Conservation (phyloP, 2,113 vertebrate species). For the Callocephalon fimbriatum region DNA sequence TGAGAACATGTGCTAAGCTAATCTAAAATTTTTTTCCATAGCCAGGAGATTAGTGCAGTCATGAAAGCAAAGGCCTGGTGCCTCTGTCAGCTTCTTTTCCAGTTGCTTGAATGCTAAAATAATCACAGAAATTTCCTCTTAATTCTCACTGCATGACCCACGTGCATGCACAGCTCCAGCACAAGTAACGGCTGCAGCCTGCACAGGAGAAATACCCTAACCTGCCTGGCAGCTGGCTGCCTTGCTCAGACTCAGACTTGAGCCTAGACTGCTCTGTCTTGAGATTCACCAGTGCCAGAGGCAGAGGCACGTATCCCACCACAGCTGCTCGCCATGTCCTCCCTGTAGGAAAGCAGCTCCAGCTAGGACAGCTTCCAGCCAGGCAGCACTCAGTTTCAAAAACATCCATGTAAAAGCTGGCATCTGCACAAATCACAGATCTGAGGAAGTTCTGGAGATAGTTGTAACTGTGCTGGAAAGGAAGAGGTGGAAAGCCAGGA, state of each 20-base stretch:
- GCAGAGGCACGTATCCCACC: background rate
- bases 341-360: background rate
- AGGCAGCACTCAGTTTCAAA: rapidly evolving
- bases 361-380: background rate
- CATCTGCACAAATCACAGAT: background rate
- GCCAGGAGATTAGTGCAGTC: background rate
- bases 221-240: background rate
- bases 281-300: background rate
- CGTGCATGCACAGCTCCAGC: background rate
- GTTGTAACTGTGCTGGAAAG: background rate
- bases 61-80: background rate
- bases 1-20: conserved; percentile 1
- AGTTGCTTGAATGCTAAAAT: background rate
- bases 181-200: background rate
- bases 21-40: conserved; percentile 3
- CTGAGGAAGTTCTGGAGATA: conserved; percentile 42
- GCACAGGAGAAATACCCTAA: background rate
- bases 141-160: background rate
- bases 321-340: rapidly evolving
- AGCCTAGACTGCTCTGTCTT: background rate
- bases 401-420: background rate
- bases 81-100: conserved; percentile 5
- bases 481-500: background rate
- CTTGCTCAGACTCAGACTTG: background rate
- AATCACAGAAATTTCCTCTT: background rate